A percentile compares a stretch with the other conserved stretches of the same genome.
Evolutionary conservation across 2,113 vertebrate species (phyloP).

Genomic region (Notothenia coriiceps): DNA sequence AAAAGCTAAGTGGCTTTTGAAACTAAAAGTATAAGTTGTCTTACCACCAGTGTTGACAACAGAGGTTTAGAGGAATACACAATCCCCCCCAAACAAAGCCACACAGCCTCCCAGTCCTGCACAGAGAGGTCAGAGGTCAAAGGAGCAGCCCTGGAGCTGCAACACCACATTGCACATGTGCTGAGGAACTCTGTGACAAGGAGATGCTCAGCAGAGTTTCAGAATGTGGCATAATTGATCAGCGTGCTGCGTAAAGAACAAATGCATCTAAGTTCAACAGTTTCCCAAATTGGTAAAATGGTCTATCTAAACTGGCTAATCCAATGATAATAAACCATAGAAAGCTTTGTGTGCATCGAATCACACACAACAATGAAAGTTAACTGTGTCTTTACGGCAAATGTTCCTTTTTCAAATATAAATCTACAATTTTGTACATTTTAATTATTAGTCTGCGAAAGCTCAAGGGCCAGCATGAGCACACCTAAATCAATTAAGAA

Average conservation of each 20-base stretch:
- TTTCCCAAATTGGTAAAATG: too few relatives aligned
- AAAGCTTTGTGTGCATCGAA: neutral
- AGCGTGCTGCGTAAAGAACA: neutral
- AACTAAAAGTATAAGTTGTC: neutral
- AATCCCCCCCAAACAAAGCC: neutral
- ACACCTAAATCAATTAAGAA: neutral
- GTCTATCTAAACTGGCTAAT: too few relatives aligned
- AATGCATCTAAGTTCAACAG: too few relatives aligned
- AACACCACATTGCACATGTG: slow-evolving; percentile 9
- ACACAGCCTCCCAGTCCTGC: neutral
- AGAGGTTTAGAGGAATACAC: neutral
- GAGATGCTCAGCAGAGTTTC: neutral
- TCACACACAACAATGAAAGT: neutral
- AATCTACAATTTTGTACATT: too few relatives aligned
- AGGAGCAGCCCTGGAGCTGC: slow-evolving; percentile 30
- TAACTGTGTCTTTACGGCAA: neutral
- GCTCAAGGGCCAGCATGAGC: neutral
- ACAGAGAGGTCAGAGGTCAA: slow-evolving; percentile 48
- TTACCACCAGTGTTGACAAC: neutral
- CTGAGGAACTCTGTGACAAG: neutral
- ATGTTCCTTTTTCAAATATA: neutral
- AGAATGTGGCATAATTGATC: neutral
- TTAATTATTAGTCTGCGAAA: too few relatives aligned
- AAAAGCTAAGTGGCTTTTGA: neutral
- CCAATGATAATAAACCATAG: neutral